These are phyloP conservation scores for Drosophila punjabiensis DNA, from an alignment of 1,140 invertebrate species.

Conservation along the genomic window DNA sequence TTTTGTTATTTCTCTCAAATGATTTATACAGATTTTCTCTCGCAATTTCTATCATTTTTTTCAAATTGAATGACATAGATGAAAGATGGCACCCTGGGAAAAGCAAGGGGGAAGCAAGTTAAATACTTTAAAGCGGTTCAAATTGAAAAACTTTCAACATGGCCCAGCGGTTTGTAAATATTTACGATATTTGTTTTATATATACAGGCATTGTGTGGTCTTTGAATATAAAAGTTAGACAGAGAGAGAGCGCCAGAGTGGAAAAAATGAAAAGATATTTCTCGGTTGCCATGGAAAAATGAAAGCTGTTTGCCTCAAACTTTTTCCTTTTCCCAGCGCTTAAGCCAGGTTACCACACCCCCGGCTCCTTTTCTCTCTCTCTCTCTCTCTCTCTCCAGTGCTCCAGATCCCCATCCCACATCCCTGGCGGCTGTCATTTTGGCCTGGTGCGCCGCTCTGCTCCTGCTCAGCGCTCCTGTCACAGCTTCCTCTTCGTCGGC, in stretches of 20 bases:
- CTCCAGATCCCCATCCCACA: constrained; percentile 12
- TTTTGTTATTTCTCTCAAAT: constrained; percentile 29
- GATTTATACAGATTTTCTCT: constrained; percentile 46
- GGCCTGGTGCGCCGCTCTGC: constrained; percentile 60
- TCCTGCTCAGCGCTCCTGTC: constrained; percentile 29
- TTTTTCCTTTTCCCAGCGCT: constrained; percentile 70
- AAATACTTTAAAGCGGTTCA: constrained; percentile 80
- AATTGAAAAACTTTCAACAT: constrained; percentile 83
- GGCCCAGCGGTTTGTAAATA: constrained; percentile 45
- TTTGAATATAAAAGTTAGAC: constrained; percentile 57
- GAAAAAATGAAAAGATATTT: constrained; percentile 58
- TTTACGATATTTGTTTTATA: constrained; percentile 34
- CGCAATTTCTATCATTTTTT: constrained; percentile 36
- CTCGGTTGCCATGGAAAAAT: constrained; percentile 75
- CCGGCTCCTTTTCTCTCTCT: background rate
- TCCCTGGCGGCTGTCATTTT: constrained; percentile 66
- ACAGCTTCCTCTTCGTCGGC: constrained; percentile 31
- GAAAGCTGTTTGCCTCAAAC: constrained; percentile 77
- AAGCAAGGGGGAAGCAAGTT: constrained; percentile 36
- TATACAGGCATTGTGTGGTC: constrained; percentile 47
- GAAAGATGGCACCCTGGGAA: constrained; percentile 23
- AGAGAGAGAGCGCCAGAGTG: constrained; percentile 7
- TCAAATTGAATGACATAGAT: constrained; percentile 43
- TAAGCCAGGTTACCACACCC: constrained; percentile 60
- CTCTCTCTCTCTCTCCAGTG: background rate